Percentiles rank a stretch among this genome's conserved stretches.
Evolutionary conservation across 2,888 invertebrate species (phyloP).

Genomic region (Drosophila merina): DNA sequence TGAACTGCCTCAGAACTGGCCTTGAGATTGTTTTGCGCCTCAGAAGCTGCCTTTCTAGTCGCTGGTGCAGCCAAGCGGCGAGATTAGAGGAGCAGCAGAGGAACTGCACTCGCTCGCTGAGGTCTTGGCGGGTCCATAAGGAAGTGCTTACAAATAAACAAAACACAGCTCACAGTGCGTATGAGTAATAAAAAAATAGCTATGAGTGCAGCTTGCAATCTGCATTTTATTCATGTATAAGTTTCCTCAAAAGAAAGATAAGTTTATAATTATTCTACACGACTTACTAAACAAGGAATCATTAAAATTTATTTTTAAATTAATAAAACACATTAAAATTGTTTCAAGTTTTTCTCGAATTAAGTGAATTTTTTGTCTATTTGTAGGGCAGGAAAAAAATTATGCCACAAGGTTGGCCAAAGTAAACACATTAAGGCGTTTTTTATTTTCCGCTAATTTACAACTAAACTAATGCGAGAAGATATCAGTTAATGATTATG

Average conservation of each 20-base stretch:
- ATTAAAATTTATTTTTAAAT: no score
- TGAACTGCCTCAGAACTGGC: slow-evolving; percentile 77
- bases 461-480: slow-evolving; percentile 47
- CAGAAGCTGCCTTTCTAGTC: slow-evolving; percentile 12
- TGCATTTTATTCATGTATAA: no score
- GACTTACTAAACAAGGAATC: no score
- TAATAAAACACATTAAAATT: no score
- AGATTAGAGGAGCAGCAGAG: slow-evolving; percentile 35
- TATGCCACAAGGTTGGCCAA: no score
- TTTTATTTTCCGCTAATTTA: slow-evolving; percentile 42
- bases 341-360: no score
- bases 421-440: no score
- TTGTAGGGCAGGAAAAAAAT: no score
- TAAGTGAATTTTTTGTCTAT: no score
- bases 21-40: slow-evolving; percentile 78
- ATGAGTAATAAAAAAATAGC: slow-evolving; percentile 35
- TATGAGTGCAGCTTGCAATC: background rate
- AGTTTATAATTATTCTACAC: no score
- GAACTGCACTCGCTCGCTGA: slow-evolving; percentile 26
- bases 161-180: slow-evolving; percentile 51
- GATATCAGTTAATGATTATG: slow-evolving; percentile 61
- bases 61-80: slow-evolving; percentile 22
- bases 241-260: no score
- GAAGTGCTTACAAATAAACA: slow-evolving; percentile 49
- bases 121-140: slow-evolving; percentile 45